phyloP scores from a whole-genome alignment of 2,888 invertebrate species.

The Diarsia dahlii region DNA sequence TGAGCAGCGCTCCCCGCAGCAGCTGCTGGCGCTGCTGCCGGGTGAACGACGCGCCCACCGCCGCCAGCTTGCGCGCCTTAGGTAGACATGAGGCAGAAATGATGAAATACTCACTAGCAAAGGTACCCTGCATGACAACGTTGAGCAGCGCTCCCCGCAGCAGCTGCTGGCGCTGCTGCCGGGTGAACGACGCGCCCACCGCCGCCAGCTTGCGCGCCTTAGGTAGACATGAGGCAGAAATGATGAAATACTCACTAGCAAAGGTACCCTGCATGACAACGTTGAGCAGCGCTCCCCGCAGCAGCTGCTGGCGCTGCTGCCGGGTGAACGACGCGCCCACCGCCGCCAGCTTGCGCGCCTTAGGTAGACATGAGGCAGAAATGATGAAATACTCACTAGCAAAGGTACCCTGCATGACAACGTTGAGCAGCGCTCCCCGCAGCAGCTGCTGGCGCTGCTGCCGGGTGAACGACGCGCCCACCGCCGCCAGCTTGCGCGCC shows the following conservation, averaged over 20 bases:
- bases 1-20: constrained; percentile 80
- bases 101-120: constrained; percentile 76
- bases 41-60: constrained; percentile 86
- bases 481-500: constrained; percentile 83
- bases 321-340: constrained; percentile 86
- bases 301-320: constrained; percentile 82
- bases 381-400: constrained; percentile 74
- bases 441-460: constrained; percentile 84
- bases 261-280: constrained; percentile 87
- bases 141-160: constrained; percentile 81
- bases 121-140: constrained; percentile 86
- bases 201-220: constrained; percentile 83
- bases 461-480: constrained; percentile 85
- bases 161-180: constrained; percentile 83
- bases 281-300: constrained; percentile 81
- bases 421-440: constrained; percentile 80
- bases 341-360: constrained; percentile 82
- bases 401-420: constrained; percentile 86
- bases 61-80: constrained; percentile 82
- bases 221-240: background rate
- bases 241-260: constrained; percentile 75
- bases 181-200: constrained; percentile 85
- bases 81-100: background rate
- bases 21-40: constrained; percentile 83
- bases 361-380: background rate